Evolutionary conservation across 1,140 invertebrate genomes (phyloP), one percentile per base, ranked within the genome.

Genomic region (Euborellia annulipes): DNA sequence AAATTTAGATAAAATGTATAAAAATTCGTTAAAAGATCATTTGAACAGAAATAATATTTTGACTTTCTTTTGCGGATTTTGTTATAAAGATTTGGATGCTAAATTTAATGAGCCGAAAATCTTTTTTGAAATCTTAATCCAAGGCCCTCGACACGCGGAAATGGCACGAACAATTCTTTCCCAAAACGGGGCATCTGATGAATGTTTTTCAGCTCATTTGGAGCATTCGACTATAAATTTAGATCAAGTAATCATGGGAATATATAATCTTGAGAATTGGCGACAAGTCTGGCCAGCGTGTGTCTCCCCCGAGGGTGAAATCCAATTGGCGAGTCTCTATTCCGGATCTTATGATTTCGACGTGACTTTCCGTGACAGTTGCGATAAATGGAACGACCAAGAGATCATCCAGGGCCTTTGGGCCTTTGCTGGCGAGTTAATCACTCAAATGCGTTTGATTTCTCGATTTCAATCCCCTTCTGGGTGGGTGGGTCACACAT

Each of bases 321-420:
- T 27, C 11, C 23, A 39, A 13, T 38, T 19, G 8, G 40, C 7
- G 2, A 44, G 45, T 41, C 16, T 62, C 8, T 58, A 55, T 50
- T 55, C 61, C 13, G 51, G 48, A 17, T 34, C 13, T 16, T 65
- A 61, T 49, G 41, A 20, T 39, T 65, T 67, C 46, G 65, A 68
- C 47, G 50, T 68, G 39, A 58, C 58, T 45, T 56, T 67, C 19
- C 38, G 40, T 13, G 39, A 57, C 2, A 39, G 45, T 27, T 27
- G 4, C 9, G n/a, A 38, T 41, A 22, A 56, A 36, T 62, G 61
- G 50, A 41, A 45, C 36, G 43, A 45, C 37, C 13, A 43, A n/a
- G 42, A 56, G 42, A 63, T 68, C 41, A 62, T 55, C 49, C 27
- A 38, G 14, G 39, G 54, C 16, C 54, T 67, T 14, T 62, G 63